Percentiles rank a stretch among this genome's conserved stretches.
These are phyloP conservation scores for Zaprionus camerounensis DNA, from an alignment of 1,140 invertebrate species.

Conservation along the genomic window DNA sequence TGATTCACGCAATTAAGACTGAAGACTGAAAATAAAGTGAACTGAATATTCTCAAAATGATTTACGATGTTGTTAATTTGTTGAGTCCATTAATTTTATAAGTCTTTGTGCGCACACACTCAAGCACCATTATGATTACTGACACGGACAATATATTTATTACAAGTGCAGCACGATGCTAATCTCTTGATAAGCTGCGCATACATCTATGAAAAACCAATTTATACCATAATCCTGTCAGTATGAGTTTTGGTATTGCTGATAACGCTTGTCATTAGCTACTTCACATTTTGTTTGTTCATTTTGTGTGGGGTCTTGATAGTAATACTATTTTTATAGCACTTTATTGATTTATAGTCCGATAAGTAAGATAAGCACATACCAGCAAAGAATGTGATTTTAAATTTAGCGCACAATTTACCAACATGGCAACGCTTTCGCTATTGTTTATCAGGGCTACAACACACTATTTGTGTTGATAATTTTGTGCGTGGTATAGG, in stretches of 20 bases:
- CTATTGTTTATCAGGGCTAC: constrained; percentile 5
- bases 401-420: constrained; percentile 15
- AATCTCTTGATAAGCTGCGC: constrained; percentile 44
- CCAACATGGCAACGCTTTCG: background rate
- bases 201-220: constrained; percentile 42
- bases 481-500: background rate
- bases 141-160: constrained; percentile 26
- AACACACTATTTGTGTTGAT: constrained; percentile 4
- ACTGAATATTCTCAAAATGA: background rate
- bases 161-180: constrained; percentile 6
- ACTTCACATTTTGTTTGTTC: constrained; percentile 34
- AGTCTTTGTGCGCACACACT: background rate
- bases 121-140: constrained; percentile 36
- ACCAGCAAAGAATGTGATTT: background rate
- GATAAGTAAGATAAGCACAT: background rate
- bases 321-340: constrained; percentile 49
- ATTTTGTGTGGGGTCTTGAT: constrained; percentile 53
- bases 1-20: constrained; percentile 39
- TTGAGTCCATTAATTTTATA: constrained; percentile 10
- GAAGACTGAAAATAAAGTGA: constrained; percentile 45
- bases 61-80: constrained; percentile 16
- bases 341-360: constrained; percentile 64
- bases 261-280: constrained; percentile 37
- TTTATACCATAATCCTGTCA: constrained; percentile 53
- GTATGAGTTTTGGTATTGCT: constrained; percentile 38